These are phyloP conservation scores for Solenopsis invicta DNA, from an alignment of 1,140 invertebrate genomes.

Conservation along the genomic window DNA sequence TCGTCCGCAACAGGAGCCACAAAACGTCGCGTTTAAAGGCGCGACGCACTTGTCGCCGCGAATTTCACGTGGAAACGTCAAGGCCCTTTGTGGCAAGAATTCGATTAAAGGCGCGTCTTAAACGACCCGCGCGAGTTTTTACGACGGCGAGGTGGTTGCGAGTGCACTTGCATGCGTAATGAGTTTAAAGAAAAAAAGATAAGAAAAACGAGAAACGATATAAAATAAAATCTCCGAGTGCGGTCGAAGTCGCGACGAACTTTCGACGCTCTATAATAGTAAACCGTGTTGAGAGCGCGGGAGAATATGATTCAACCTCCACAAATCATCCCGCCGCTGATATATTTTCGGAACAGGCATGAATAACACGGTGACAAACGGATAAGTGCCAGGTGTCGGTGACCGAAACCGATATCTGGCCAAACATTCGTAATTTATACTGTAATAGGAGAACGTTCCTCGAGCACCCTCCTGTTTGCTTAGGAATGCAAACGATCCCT, in stretches of 20 bases:
- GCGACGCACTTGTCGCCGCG: slow-evolving; percentile 59
- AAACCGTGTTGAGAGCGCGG: background rate
- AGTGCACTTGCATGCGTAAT: slow-evolving; percentile 19
- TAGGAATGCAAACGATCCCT: slow-evolving; percentile 30
- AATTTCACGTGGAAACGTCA: slow-evolving; percentile 64
- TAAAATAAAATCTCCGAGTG: background rate
- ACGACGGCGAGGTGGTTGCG: background rate
- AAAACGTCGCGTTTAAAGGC: slow-evolving; percentile 69
- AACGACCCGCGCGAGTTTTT: slow-evolving; percentile 47
- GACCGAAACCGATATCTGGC: slow-evolving; percentile 64
- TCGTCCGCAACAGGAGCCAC: slow-evolving; percentile 69
- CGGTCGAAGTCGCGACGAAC: background rate
- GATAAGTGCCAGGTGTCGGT: slow-evolving; percentile 52
- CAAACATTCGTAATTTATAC: slow-evolving; percentile 55
- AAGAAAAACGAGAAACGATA: background rate
- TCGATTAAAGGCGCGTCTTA: slow-evolving; percentile 46
- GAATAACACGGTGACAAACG: slow-evolving; percentile 58
- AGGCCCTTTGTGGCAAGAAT: slow-evolving; percentile 40
- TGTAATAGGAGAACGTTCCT: slow-evolving; percentile 59
- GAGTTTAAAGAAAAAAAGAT: background rate
- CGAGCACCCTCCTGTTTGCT: slow-evolving; percentile 35
- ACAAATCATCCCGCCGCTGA: background rate
- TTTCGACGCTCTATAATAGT: background rate
- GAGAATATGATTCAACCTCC: slow-evolving; percentile 8
- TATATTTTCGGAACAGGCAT: slow-evolving; percentile 32